Conservation (phyloP, 2,113 vertebrate species). For the Rhinopithecus roxellana region DNA sequence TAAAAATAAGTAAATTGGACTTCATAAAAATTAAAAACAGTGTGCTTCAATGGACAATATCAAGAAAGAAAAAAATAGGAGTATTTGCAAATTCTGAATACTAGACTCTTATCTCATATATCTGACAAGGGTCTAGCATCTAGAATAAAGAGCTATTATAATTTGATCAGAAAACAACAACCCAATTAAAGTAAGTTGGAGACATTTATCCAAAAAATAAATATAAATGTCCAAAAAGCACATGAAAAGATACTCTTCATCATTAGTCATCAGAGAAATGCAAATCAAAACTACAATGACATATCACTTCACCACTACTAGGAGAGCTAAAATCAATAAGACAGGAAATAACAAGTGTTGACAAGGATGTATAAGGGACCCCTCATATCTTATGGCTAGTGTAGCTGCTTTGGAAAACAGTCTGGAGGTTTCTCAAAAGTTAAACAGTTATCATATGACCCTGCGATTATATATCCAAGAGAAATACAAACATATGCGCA, state of each 20-base stretch:
- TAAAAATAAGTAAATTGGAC: not conserved
- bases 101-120: not conserved
- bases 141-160: not conserved
- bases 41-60: not conserved
- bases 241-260: not conserved
- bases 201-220: not conserved
- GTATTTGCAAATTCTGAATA: too few relatives aligned
- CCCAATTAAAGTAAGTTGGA: not conserved
- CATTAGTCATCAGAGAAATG: not conserved
- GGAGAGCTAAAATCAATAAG: not conserved
- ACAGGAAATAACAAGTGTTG: not conserved
- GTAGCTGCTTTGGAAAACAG: not conserved
- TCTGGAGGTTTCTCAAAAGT: not conserved
- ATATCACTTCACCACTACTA: not conserved
- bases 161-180: not conserved
- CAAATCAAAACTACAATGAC: constrained; percentile 12
- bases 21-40: not conserved
- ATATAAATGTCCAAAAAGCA: not conserved
- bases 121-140: not conserved
- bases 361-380: not conserved
- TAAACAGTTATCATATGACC: not conserved
- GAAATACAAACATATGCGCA: not conserved
- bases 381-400: not conserved
- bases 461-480: not conserved
- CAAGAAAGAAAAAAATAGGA: not conserved